A percentile compares a stretch with the other conserved stretches of the same genome.
phyloP scores from a whole-genome alignment of 2,797 vertebrate species.

The Otolemur crassicaudatus region DNA sequence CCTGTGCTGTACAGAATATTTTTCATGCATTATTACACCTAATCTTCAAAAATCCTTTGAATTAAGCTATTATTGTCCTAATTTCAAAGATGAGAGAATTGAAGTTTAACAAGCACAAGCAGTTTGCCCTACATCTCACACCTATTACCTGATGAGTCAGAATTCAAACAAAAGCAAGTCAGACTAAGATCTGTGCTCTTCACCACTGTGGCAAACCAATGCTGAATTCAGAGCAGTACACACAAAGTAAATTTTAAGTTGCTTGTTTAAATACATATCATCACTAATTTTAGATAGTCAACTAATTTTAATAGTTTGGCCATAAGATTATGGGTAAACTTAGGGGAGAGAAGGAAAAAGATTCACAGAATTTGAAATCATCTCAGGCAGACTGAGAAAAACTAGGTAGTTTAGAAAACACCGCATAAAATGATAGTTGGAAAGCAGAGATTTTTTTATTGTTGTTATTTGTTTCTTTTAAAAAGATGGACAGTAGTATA shows the following conservation, averaged over 20 bases:
- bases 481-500: not conserved
- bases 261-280: not conserved
- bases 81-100: conserved; percentile 55
- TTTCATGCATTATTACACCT: conserved; percentile 44
- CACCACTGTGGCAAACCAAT: not conserved
- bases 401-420: not conserved
- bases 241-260: not conserved
- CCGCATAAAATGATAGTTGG: not conserved
- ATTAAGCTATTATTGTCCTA: conserved; percentile 20
- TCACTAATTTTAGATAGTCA: not conserved
- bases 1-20: not conserved
- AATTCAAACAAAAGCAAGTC: not conserved
- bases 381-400: not conserved
- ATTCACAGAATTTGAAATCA: not conserved
- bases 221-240: not conserved
- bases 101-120: not conserved
- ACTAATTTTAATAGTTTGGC: not conserved
- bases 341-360: not conserved
- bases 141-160: conserved; percentile 9
- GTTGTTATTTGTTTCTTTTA: not conserved
- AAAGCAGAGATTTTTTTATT: not conserved
- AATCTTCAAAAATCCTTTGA: conserved; percentile 48
- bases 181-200: not conserved
- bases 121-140: conserved; percentile 1
- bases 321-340: not conserved